Percentiles rank a stretch among this genome's conserved stretches.
These are phyloP conservation scores for Pseudochirops cupreus DNA, from an alignment of 2,797 vertebrate genomes.

Conservation along the genomic window DNA sequence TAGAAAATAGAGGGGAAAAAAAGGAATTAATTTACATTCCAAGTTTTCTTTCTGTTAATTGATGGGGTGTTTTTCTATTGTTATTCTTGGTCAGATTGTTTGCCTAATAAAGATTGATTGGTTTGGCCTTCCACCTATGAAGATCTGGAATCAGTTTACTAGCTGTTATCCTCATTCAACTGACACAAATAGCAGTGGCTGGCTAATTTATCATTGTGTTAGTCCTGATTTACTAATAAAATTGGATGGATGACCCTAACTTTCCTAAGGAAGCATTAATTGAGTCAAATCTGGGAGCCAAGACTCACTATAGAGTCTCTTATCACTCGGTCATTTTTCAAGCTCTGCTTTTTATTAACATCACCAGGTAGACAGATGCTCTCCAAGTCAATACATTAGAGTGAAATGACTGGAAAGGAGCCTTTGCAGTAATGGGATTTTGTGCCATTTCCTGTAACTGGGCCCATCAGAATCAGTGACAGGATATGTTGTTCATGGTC, in stretches of 20 bases:
- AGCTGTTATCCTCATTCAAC: background rate
- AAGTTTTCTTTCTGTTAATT: constrained; percentile 40
- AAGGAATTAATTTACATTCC: constrained; percentile 17
- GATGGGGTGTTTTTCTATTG: background rate
- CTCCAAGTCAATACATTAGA: constrained; percentile 20
- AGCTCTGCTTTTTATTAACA: background rate
- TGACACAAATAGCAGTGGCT: constrained; percentile 10
- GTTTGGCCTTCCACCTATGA: constrained; percentile 12
- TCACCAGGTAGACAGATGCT: background rate
- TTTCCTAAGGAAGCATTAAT: constrained; percentile 34
- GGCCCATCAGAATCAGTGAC: constrained; percentile 14
- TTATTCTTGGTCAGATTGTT: constrained; percentile 35
- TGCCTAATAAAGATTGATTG: constrained; percentile 30
- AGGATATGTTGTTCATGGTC: background rate
- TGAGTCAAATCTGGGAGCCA: constrained; percentile 31
- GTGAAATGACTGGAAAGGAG: background rate
- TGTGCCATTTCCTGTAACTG: constrained; percentile 22
- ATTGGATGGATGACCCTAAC: constrained; percentile 2
- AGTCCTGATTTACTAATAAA: constrained; percentile 43
- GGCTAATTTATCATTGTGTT: constrained; percentile 31
- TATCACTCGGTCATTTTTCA: constrained; percentile 29
- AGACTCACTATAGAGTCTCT: background rate
- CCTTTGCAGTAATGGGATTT: background rate
- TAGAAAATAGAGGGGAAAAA: background rate
- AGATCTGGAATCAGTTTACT: constrained; percentile 33